Conservation (phyloP, 2,888 invertebrate genomes). For the Altica lythri region DNA sequence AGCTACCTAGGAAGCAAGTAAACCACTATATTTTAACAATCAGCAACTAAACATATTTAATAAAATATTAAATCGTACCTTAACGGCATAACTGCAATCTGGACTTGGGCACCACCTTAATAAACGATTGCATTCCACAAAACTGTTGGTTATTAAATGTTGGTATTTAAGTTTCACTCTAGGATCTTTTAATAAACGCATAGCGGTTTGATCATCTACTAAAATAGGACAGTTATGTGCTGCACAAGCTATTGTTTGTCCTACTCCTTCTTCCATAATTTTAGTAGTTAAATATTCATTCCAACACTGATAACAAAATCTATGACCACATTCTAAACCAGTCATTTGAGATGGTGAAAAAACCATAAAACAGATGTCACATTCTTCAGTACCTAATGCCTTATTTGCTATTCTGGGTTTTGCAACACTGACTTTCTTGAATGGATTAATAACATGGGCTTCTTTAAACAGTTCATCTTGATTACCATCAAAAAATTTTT, state of each 20-base stretch:
- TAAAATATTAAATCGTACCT: slow-evolving; percentile 59
- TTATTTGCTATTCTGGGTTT: slow-evolving; percentile 73
- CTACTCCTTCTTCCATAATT: slow-evolving; percentile 97
- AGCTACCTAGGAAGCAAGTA: slow-evolving; percentile 42
- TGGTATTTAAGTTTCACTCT: slow-evolving; percentile 93
- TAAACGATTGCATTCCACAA: slow-evolving; percentile 96
- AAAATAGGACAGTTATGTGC: slow-evolving; percentile 96
- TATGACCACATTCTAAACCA: slow-evolving; percentile 95
- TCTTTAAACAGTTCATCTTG: slow-evolving; percentile 92
- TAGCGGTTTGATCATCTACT: slow-evolving; percentile 96
- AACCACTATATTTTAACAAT: not conserved
- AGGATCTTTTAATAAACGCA: slow-evolving; percentile 85
- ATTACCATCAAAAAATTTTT: slow-evolving; percentile 94
- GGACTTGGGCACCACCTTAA: slow-evolving; percentile 98
- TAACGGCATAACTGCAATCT: slow-evolving; percentile 95
- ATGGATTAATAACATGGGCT: slow-evolving; percentile 94
- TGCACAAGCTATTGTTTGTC: slow-evolving; percentile 95
- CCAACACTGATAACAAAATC: slow-evolving; percentile 96
- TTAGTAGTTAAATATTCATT: slow-evolving; percentile 96
- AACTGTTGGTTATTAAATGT: slow-evolving; percentile 97
- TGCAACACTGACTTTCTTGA: slow-evolving; percentile 71
- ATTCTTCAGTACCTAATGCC: slow-evolving; percentile 81
- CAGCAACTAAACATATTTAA: not conserved
- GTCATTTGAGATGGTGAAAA: slow-evolving; percentile 86
- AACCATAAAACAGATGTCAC: slow-evolving; percentile 89